A percentile compares a stretch with the other conserved stretches of the same genome.
These are phyloP conservation scores for Spongilla lacustris DNA, from an alignment of 37 sponge, comb jelly and placozoan genomes.

Conservation along the genomic window DNA sequence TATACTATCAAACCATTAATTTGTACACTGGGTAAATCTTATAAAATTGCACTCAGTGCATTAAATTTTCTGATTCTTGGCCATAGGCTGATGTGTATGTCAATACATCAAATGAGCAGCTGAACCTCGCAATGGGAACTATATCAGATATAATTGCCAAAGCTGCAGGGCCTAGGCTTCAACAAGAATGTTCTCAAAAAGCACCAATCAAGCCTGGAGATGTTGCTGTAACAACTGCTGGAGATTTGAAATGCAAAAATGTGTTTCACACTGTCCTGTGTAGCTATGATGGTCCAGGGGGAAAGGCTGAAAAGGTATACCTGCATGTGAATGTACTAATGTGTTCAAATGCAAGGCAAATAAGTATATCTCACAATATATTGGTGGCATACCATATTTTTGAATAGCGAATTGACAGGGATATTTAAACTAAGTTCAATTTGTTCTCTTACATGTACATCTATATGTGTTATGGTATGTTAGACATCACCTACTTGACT, in stretches of 20 bases:
- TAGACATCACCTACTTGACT: too few relatives aligned
- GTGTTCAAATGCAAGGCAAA: too few relatives aligned
- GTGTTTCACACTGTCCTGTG: conserved; percentile 23
- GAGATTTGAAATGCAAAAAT: conserved; percentile 29
- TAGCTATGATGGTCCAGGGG: neutral
- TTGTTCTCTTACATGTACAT: too few relatives aligned
- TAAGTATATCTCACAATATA: too few relatives aligned
- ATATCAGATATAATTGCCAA: conserved; percentile 12
- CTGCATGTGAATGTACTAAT: neutral
- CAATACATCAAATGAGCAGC: conserved; percentile 23
- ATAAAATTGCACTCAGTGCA: too few relatives aligned
- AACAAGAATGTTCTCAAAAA: conserved; percentile 11
- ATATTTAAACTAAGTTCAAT: too few relatives aligned
- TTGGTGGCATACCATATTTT: too few relatives aligned
- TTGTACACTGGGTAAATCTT: too few relatives aligned
- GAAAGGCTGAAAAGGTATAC: too few relatives aligned
- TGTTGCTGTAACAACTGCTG: conserved; percentile 12
- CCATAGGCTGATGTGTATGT: conserved; percentile 39
- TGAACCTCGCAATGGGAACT: conserved; percentile 13
- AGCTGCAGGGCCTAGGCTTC: conserved; percentile 28
- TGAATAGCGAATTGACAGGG: too few relatives aligned
- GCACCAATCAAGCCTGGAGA: conserved; percentile 8
- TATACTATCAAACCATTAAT: too few relatives aligned
- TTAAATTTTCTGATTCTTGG: neutral
- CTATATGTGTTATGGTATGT: too few relatives aligned